A percentile compares a stretch with the other conserved stretches of the same genome.
Conservation (phyloP, 2,113 vertebrate species). For the Isurus oxyrinchus region DNA sequence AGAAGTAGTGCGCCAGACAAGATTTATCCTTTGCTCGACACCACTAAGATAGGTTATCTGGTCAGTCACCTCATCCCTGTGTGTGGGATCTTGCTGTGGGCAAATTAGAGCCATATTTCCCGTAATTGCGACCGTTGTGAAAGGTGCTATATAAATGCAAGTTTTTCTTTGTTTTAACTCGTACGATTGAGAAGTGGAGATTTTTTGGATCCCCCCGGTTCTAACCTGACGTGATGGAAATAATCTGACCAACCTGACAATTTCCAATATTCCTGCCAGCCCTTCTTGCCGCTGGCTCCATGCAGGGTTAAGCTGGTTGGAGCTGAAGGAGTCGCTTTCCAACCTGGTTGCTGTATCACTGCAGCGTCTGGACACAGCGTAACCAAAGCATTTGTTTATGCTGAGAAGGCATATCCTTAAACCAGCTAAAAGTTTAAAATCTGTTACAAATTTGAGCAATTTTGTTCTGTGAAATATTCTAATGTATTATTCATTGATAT, state of each 20-base stretch:
- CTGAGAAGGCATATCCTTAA: not conserved
- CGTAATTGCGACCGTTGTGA: not conserved
- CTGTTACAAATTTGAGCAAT: not conserved
- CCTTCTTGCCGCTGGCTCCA: not conserved
- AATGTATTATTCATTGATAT: not conserved
- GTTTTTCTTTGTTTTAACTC: not conserved
- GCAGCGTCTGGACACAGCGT: not conserved
- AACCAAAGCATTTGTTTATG: not conserved
- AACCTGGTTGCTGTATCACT: not conserved
- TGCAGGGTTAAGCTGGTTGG: not conserved
- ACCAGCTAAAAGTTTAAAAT: slow-evolving; percentile 22
- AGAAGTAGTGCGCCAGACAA: not conserved
- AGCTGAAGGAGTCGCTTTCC: not conserved
- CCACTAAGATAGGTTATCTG: not conserved
- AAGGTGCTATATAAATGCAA: not conserved
- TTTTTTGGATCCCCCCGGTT: not conserved
- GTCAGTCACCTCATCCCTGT: not conserved
- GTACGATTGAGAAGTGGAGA: not conserved
- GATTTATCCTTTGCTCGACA: not conserved
- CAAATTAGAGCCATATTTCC: not conserved
- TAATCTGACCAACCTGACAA: not conserved
- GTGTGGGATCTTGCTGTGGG: not conserved
- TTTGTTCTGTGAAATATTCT: not conserved
- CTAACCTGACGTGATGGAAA: not conserved
- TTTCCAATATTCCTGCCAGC: not conserved